Base-by-base conservation (phyloP, 2,888 invertebrate species). In the Latrodectus elegans region DNA sequence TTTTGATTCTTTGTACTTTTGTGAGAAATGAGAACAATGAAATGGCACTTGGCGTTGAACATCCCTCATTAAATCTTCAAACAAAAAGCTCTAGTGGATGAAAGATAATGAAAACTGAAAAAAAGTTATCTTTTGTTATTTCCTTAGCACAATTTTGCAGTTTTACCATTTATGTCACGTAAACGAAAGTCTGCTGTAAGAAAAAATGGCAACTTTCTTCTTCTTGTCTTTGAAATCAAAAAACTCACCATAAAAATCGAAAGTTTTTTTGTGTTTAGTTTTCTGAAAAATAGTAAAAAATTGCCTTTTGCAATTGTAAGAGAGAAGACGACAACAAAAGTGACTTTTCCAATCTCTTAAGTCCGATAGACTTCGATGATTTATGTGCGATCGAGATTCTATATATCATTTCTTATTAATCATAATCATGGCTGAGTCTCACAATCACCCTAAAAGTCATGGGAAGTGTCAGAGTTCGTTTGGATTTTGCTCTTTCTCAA, bases 381-480 rank as follows among this genome's bases (percentile, higher is more conserved):
- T 84, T 84, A 84, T 84, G 84, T 84, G 84, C 64, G 76, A 67
- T n/a, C n/a, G 49, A 65, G 64, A 65, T 76, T 78, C 72, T 84
- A 71, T 75, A 77, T 77, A 51, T 68, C 53, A 11, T 26, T 11
- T 38, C 72, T 72, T 84, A 84, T 84, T 84, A 84, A 84, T 84
- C 84, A 84, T 77, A 55, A 60, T 38, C 52, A 51, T 76, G 72
- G 72, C 72, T 84, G 84, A 71, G 22, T 14, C 17, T 84, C 77
- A 78, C 77, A 72, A 71, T 38, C 64, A 72, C 68, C 76, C 76
- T 83, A 71, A 83, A 76, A 73, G 65, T 71, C 72, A 78, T 77
- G 84, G 53, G 71, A 17, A 72, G 60, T 84, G 84, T 84, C 84
- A 83, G 70, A 17, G 38, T 14, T 76, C 70, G 71, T 83, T 83